Evolutionary conservation across 2,888 invertebrate species (phyloP), one percentile per base, ranked within the genome.

Genomic region (Tetranychus piercei): DNA sequence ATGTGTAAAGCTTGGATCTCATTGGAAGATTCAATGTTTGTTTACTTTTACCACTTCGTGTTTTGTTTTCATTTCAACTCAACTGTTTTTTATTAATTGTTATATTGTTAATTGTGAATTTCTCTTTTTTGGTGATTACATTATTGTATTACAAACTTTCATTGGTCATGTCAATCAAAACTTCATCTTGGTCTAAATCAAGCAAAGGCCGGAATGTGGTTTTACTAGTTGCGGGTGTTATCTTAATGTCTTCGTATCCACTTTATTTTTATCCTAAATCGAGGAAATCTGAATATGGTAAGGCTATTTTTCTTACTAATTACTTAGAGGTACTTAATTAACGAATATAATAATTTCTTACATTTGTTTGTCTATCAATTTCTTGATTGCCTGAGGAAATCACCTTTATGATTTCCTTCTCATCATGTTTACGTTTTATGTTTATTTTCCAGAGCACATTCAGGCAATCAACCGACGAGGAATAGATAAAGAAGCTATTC

Each of bases 401-500:
- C 34, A 34, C 34, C 34, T 34, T 55, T 55, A 7, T 55, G 7
- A 55, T 55, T 55, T 7, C 34, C 34, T 34, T 34, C 34, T 34
- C 34, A 34, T 34, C 34, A 34, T 34, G 34, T 34, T 34, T 34
- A 34, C 34, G 55, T 55, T 55, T 55, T 55, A 55, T 55, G 9
- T 55, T 55, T 15, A 11, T 55, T 55, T 7, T 15, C 7, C 15
- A 55, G 55, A 15, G 9, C 55, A 3, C 0, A 55, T 55, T 66
- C 79, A 79, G 74, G 76, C 75, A 55, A 44, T 72, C 15, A 75
- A 73, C 6, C 72, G 79, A 71, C 70, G 70, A 55, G 79, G 78
- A 6, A 76, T 79, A 22, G 77, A 79, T 73, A 74, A 76, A 73
- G 78, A 79, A 66, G 77, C 78, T 34, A 77, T 79, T 20, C 80